phyloP scores from a whole-genome alignment of 2,888 invertebrate genomes.

The Aspidiotus rigidus region DNA sequence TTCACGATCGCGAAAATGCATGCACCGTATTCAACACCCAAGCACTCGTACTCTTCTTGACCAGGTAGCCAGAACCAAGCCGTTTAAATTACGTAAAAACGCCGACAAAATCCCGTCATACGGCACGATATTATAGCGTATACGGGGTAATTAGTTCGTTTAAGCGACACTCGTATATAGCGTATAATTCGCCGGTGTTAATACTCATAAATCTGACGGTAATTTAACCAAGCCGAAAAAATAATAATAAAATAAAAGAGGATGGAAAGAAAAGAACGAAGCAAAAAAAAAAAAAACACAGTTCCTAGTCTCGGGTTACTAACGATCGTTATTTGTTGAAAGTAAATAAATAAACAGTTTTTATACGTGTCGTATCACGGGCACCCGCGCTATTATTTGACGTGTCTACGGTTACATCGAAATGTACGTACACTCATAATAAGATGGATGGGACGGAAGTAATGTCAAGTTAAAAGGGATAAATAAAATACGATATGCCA shows the following conservation, averaged over 20 bases:
- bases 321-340: background rate
- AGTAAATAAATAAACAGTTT: slow-evolving; percentile 1
- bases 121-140: background rate
- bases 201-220: slow-evolving; percentile 13
- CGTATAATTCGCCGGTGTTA: slow-evolving; percentile 11
- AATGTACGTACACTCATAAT: background rate
- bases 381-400: background rate
- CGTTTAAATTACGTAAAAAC: background rate
- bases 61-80: background rate
- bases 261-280: background rate
- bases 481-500: slow-evolving; percentile 30
- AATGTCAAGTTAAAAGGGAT: slow-evolving; percentile 21
- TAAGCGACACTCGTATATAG: slow-evolving; percentile 10
- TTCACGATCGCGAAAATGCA: too few relatives aligned
- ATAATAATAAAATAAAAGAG: background rate
- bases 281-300: background rate
- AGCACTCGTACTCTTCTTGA: too few relatives aligned
- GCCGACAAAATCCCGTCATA: slow-evolving; percentile 1
- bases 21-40: too few relatives aligned
- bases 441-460: slow-evolving; percentile 32
- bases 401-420: background rate
- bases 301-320: background rate
- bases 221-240: slow-evolving; percentile 6
- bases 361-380: background rate
- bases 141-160: slow-evolving; percentile 15